Evolutionary conservation across 2,113 vertebrate genomes (phyloP).

Genomic region (Gobio gobio): DNA sequence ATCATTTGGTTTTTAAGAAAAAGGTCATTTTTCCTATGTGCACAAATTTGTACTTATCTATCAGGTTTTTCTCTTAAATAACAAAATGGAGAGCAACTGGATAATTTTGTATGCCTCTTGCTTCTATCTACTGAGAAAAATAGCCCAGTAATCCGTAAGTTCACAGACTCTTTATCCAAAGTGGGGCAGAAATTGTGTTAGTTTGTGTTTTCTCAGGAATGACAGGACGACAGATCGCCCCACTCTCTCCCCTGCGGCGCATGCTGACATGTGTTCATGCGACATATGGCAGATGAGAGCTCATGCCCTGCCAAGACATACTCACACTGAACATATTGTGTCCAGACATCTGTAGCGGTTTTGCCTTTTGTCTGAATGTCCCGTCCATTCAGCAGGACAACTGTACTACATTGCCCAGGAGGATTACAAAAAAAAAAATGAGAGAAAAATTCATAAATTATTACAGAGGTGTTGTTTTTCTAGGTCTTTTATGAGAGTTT

Average conservation of each 20-base stretch:
- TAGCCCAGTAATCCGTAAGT: not conserved
- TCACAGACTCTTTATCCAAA: constrained; percentile 8
- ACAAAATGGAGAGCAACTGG: not conserved
- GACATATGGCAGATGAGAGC: constrained; percentile 89
- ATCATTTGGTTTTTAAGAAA: not conserved
- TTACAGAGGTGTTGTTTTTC: constrained; percentile 41
- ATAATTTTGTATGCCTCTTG: not conserved
- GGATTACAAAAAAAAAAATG: constrained; percentile 28
- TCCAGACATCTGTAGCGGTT: constrained; percentile 74
- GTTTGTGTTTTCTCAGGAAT: constrained; percentile 55
- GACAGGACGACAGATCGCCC: constrained; percentile 72
- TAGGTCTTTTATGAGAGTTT: constrained; percentile 9
- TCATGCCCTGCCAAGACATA: constrained; percentile 67
- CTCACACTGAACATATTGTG: constrained; percentile 73
- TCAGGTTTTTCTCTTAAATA: not conserved
- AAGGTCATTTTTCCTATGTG: not conserved
- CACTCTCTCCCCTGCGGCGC: constrained; percentile 78
- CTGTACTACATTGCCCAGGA: constrained; percentile 56
- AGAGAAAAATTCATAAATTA: constrained; percentile 49
- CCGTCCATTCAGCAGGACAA: constrained; percentile 3
- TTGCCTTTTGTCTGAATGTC: constrained; percentile 56
- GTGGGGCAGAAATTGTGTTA: constrained; percentile 51
- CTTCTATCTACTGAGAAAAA: not conserved
- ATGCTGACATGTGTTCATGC: constrained; percentile 81
- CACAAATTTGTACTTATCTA: not conserved